Percentiles rank a stretch among this genome's conserved stretches.
phyloP scores from a whole-genome alignment of 2,797 vertebrate genomes.

The Columba guinea region DNA sequence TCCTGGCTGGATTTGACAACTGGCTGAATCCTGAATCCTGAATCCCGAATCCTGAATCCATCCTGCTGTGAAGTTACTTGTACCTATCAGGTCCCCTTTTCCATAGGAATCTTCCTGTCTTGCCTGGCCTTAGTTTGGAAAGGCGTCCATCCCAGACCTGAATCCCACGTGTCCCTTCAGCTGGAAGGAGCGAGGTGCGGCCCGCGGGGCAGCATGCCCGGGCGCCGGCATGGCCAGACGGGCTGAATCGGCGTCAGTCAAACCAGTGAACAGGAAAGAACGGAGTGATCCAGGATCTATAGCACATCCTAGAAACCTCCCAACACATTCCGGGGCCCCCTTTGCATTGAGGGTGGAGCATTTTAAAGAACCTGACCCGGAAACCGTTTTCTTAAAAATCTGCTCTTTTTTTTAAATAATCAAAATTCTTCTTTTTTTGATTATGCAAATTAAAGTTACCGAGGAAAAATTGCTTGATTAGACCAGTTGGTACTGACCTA shows the following conservation, averaged over 20 bases:
- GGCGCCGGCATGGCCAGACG: not conserved
- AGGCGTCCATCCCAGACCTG: not conserved
- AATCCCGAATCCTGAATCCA: not conserved
- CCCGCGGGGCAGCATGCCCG: not conserved
- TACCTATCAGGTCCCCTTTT: too few species aligned
- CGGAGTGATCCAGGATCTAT: slow-evolving; percentile 58
- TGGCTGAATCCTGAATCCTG: not conserved
- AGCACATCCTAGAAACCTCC: slow-evolving; percentile 22
- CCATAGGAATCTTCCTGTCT: not conserved
- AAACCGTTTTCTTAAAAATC: slow-evolving; percentile 20
- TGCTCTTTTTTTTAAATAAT: slow-evolving; percentile 22
- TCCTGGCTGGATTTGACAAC: not conserved
- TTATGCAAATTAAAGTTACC: slow-evolving; percentile 67
- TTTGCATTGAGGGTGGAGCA: not conserved
- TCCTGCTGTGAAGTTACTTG: not conserved
- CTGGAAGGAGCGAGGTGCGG: fast-evolving
- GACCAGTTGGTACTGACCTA: slow-evolving; percentile 58
- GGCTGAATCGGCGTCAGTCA: slow-evolving; percentile 21
- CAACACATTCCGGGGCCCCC: slow-evolving; percentile 18
- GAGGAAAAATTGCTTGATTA: slow-evolving; percentile 65
- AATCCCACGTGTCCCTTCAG: too few species aligned
- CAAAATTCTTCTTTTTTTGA: slow-evolving; percentile 38
- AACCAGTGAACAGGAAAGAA: slow-evolving; percentile 61
- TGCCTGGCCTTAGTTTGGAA: not conserved
- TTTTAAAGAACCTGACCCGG: not conserved